These are phyloP conservation scores for Natrix natrix DNA, from an alignment of 2,797 vertebrate genomes.

Conservation along the genomic window DNA sequence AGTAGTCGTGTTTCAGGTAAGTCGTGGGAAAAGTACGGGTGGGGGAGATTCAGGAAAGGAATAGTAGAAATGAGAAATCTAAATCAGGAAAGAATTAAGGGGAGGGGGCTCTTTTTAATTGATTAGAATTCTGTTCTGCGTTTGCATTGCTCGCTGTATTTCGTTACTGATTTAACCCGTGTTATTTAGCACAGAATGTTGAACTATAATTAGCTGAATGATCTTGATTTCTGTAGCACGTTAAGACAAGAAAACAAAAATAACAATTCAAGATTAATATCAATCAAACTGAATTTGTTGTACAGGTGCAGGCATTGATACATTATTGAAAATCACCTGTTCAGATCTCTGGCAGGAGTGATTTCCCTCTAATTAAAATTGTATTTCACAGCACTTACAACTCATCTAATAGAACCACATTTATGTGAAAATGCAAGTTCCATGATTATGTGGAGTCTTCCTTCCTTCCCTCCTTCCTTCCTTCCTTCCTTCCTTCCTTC, in stretches of 20 bases:
- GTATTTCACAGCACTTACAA: background rate
- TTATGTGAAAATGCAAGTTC: background rate
- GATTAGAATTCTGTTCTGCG: background rate
- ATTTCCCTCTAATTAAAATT: background rate
- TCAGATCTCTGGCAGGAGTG: background rate
- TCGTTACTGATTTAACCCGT: background rate
- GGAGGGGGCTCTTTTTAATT: background rate
- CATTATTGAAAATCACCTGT: background rate
- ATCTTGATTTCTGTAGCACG: background rate
- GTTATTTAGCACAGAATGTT: background rate
- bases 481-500: too few species aligned
- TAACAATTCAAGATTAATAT: background rate
- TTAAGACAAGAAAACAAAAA: background rate
- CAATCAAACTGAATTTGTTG: background rate
- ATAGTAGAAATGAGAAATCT: background rate
- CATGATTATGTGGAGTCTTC: background rate
- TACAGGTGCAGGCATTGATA: background rate
- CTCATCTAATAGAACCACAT: background rate
- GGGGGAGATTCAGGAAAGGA: background rate
- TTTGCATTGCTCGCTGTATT: background rate
- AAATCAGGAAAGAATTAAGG: background rate
- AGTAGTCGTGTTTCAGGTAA: conserved; percentile 94
- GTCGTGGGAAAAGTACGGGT: background rate
- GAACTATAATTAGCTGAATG: background rate
- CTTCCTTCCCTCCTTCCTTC: too few species aligned